Evolutionary conservation across 1,140 invertebrate species (phyloP), one percentile per base, ranked within the genome.

Genomic region (Caerostris darwini): DNA sequence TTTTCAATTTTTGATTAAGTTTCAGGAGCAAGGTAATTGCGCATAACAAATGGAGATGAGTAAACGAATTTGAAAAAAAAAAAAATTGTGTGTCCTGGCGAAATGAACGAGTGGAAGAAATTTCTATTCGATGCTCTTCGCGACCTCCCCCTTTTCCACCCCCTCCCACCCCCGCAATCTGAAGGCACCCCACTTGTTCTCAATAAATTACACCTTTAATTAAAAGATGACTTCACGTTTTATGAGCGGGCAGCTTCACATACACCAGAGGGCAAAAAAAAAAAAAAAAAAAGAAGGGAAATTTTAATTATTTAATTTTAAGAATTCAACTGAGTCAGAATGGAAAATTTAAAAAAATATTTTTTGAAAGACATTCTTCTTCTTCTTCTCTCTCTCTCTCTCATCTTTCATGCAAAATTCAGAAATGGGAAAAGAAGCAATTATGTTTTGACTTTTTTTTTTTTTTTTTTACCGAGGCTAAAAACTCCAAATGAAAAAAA

Each of bases 181-280:
- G 10, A 34, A 77, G 14, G n/a, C n/a, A 8, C 71, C 50, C 71
- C 14, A 67, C 61, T 14, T 67, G 61, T n/a, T 67, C 17, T 67
- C 34, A 50, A 77, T 77, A 50, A 14, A 71, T 50, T 77, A 77
- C 71, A 77, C 71, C 50, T 77, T 77, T 77, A 77, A 77, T 77
- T 77, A 77, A 77, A 77, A 67, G 61, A 77, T 50, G 69, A 71
- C 8, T 53, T 77, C 34, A 4, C 71, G 34, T 77, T 77, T 50
- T 77, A 53, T 7, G 34, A 53, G 34, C 34, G 34, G 2, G 0
- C 34, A 77, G 53, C 34, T 77, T 5, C 71, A 77, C 7, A 77
- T 77, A 14, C 34, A 77, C 34, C 7, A 34, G 34, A 34, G 50
- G 4, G 17, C 17, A 8, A 77, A 50, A 34, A 77, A 17, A 10